Conservation (phyloP, 2,888 invertebrate species). For the Escarpia spicata region DNA sequence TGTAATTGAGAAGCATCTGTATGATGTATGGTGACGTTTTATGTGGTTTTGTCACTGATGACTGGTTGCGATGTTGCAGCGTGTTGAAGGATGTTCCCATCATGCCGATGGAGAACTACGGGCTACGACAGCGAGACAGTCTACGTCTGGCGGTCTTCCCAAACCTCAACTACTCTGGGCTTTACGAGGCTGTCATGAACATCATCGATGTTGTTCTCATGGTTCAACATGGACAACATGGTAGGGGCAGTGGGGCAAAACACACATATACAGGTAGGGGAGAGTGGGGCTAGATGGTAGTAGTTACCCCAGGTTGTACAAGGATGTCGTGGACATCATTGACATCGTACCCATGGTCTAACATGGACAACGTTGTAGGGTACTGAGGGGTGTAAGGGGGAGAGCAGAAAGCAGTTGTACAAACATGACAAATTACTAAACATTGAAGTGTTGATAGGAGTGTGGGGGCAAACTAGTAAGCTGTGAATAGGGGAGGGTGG, state of each 20-base stretch:
- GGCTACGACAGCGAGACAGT: conserved; percentile 84
- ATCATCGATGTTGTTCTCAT: conserved; percentile 93
- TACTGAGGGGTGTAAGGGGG: not conserved
- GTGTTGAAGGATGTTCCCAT: conserved; percentile 96
- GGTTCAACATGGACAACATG: conserved; percentile 79
- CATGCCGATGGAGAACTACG: conserved; percentile 87
- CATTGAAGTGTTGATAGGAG: no score
- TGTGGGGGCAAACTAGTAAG: no score
- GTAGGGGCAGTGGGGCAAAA: not conserved
- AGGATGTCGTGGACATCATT: no score
- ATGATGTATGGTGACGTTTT: no score
- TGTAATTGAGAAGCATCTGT: not conserved
- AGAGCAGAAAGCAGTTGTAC: not conserved
- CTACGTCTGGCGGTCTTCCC: conserved; percentile 89
- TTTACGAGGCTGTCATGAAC: conserved; percentile 89
- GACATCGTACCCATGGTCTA: no score
- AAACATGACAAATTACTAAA: no score
- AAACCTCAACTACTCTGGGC: conserved; percentile 94
- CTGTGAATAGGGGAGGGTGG: no score
- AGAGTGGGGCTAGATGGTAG: not conserved
- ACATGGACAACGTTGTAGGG: no score
- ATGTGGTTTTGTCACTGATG: not conserved
- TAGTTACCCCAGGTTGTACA: no score
- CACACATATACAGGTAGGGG: not conserved
- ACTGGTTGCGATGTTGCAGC: conserved; percentile 70